Evolutionary conservation across 2,888 invertebrate genomes (phyloP), one percentile per base, ranked within the genome.

Genomic region (Limenitis camilla): DNA sequence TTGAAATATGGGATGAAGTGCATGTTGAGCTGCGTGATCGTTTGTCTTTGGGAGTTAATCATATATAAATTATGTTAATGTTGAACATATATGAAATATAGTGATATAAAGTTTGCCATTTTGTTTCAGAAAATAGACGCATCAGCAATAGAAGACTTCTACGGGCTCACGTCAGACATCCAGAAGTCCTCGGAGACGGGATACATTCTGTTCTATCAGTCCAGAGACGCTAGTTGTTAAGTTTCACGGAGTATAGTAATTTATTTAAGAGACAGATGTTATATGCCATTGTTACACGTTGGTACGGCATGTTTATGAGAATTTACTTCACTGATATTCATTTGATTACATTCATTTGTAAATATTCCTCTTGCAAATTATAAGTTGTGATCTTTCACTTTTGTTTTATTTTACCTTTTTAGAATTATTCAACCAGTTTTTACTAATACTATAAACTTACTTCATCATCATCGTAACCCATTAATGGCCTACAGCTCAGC

Each of bases 131-230:
- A 99, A 94, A 99, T 99, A 72, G 99, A 99, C 79, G 96, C 98
- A 49, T 96, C 98, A 53, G 94, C 96, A 65, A 98, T 99, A 86
- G 99, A 99, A 90, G 99, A 99, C 85, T 99, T 99, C 87, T 99
- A 98, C 88, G 99, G 99, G 74, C 92, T 99, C 73, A 97, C 99
- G 53, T 97, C 98, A 58, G 99, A 99, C 81, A 95, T 97, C 76
- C 98, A 98, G 81, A 99, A 99, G 87, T 98, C 98, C 62, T 99
- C 99, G 36, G 99, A 99, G 89, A 99, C 99, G 49, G 99, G 99
- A 69, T 99, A 99, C 87, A 99, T 99, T 78, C 89, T 99, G 70
- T 99, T 99, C 89, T 99, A 99, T 89, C 98, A 98, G 85, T 97
- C 97, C 54, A 92, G 94, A 73, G 96, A 96, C 64, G 86, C 83